Percentiles rank a stretch among this genome's conserved stretches.
Conservation (phyloP, 2,888 invertebrate genomes). For the Eupithecia inturbata region DNA sequence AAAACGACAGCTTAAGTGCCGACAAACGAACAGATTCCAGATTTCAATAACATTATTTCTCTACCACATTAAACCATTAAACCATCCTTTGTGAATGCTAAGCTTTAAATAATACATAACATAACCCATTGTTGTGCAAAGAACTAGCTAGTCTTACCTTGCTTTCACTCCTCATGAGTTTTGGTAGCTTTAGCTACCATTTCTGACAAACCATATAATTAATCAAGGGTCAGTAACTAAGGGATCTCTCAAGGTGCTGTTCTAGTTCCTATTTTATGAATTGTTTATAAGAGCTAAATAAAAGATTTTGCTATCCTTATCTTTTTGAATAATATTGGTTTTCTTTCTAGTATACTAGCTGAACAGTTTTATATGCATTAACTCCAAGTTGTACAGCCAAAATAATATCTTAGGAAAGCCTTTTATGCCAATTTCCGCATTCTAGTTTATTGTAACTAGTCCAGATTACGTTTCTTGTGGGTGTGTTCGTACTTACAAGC, state of each 20-base stretch:
- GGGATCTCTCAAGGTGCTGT: not conserved
- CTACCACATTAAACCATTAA: too few species aligned
- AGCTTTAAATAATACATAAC: not conserved
- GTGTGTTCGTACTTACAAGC: conserved; percentile 13
- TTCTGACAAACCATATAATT: not conserved
- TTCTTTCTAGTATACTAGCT: not conserved
- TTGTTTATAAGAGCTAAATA: not conserved
- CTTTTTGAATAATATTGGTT: not conserved
- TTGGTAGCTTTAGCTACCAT: not conserved
- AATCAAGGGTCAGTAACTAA: not conserved
- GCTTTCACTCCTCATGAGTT: not conserved
- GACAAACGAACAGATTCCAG: not conserved
- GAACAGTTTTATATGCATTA: not conserved
- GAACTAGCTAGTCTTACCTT: not conserved
- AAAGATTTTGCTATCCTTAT: not conserved
- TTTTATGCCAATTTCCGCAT: not conserved
- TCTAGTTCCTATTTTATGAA: not conserved
- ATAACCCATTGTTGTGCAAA: not conserved
- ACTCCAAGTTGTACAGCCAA: not conserved
- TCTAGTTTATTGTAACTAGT: not conserved
- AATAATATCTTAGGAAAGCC: not conserved
- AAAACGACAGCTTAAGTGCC: not conserved
- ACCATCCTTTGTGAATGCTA: not conserved
- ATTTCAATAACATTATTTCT: too few species aligned
- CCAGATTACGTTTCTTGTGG: not conserved